Conservation (phyloP, 2,113 vertebrate species). For the Mus pahari region DNA sequence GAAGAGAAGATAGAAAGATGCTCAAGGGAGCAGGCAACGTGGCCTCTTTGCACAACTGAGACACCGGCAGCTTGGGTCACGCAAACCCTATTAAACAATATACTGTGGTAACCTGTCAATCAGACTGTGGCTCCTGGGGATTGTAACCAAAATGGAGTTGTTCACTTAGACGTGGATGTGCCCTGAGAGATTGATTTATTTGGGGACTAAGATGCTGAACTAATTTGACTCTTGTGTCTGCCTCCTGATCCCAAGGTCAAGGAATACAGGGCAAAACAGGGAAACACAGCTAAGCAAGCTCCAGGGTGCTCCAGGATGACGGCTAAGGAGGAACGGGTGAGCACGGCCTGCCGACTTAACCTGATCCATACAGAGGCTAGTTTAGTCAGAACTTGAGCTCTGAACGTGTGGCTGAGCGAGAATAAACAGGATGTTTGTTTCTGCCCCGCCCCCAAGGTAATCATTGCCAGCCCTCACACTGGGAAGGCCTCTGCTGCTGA, state of each 20-base stretch:
- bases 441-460: not conserved
- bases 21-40: not conserved
- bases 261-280: not conserved
- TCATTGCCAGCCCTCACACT: not conserved
- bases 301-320: not conserved
- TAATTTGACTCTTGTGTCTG: slow-evolving; percentile 5
- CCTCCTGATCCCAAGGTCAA: slow-evolving; percentile 11
- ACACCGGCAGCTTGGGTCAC: not conserved
- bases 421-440: not conserved
- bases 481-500: too few species aligned
- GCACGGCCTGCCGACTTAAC: not conserved
- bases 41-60: not conserved
- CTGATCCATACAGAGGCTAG: too few species aligned
- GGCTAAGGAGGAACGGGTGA: not conserved
- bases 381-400: not conserved
- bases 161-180: slow-evolving; percentile 43
- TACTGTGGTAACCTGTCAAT: not conserved
- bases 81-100: not conserved
- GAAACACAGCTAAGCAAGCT: not conserved
- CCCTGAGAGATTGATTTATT: slow-evolving; percentile 38
- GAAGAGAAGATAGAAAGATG: not conserved
- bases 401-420: not conserved
- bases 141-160: not conserved
- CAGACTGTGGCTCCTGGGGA: slow-evolving; percentile 16
- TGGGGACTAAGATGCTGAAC: slow-evolving; percentile 10